Evolutionary conservation across 2,113 vertebrate genomes (phyloP), one percentile per base, ranked within the genome.

Genomic region (Lutjanus erythropterus): DNA sequence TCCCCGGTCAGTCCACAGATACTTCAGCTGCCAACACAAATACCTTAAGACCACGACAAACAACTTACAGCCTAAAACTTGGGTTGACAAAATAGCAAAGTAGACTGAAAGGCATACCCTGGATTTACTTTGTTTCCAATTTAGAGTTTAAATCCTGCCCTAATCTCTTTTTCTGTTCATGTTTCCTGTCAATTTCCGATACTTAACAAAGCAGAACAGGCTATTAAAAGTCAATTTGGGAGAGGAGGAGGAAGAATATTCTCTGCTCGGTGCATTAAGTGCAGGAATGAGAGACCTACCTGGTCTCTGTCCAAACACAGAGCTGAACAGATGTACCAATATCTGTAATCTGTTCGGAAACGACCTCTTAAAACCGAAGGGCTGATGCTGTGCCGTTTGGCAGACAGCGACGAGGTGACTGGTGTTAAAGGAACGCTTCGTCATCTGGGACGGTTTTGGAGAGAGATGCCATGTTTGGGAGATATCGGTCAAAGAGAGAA

Each of bases 1-100:
- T 37, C 56, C n/a, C 3, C 4, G 2, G 29, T 44, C 65, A n/a
- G 35, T 61, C 35, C 37, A 37, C 33, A 21, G 53, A 68, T 65
- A 12, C 27, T 62, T 58, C 46, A 4, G 14, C 27, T 64, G 37
- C 23, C 42, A 29, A 55, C 27, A 47, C 9, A 27, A 62, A 62
- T 49, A 61, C 37, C 46, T 78, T 77, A 23, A 69, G 61, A 61
- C 27, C 21, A 16, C 47, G 33, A 33, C 35, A 52, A 64, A 33
- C 19, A 42, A n/a, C n/a, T n/a, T 23, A 59, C 12, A 2, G 52
- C 16, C 4, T 23, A 39, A 55, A 76, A 37, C 12, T 2, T 25
- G 9, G 25, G 10, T 11, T 21, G 21, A 35, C 15, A 47, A 6
- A 12, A 10, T 7, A 37, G 29, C 6, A 55, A 27, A 53, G 44